phyloP scores from a whole-genome alignment of 2,113 vertebrate species.

The Pipa parva region DNA sequence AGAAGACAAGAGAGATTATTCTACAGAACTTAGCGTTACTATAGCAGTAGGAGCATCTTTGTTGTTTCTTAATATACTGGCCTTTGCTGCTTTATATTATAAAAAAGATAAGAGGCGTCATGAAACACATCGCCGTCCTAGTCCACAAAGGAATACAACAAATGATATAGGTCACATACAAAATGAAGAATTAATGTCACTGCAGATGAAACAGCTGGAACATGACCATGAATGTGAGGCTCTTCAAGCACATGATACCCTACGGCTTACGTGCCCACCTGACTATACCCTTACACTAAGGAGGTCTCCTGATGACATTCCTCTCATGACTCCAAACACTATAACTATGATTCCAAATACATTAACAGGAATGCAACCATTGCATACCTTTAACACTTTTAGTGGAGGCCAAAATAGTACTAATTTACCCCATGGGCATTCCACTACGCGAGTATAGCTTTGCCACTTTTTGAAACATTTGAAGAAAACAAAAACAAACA shows the following conservation, averaged over 20 bases:
- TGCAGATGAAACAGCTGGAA: constrained; percentile 92
- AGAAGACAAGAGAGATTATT: constrained; percentile 89
- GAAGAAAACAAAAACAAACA: constrained; percentile 48
- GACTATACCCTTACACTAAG: constrained; percentile 92
- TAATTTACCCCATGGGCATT: constrained; percentile 90
- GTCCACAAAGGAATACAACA: constrained; percentile 75
- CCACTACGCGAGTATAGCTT: constrained; percentile 93
- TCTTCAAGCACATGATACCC: constrained; percentile 75
- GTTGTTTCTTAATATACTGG: constrained; percentile 91
- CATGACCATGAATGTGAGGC: constrained; percentile 84
- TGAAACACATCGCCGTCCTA: constrained; percentile 80
- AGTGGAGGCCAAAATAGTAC: constrained; percentile 89
- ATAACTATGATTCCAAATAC: constrained; percentile 94
- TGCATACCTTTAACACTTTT: constrained; percentile 92
- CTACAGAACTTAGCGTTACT: constrained; percentile 90
- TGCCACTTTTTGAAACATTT: constrained; percentile 31
- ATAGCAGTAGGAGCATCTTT: constrained; percentile 91
- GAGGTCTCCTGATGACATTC: constrained; percentile 87
- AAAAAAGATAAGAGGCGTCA: constrained; percentile 92
- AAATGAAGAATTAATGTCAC: constrained; percentile 85
- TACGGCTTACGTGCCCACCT: constrained; percentile 81
- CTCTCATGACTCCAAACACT: constrained; percentile 87
- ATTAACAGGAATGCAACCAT: constrained; percentile 82
- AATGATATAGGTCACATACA: constrained; percentile 85
- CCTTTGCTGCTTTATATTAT: constrained; percentile 92